A percentile compares a stretch with the other conserved stretches of the same genome.
These are phyloP conservation scores for Drosophila baimaii DNA, from an alignment of 1,140 invertebrate species.

Conservation along the genomic window DNA sequence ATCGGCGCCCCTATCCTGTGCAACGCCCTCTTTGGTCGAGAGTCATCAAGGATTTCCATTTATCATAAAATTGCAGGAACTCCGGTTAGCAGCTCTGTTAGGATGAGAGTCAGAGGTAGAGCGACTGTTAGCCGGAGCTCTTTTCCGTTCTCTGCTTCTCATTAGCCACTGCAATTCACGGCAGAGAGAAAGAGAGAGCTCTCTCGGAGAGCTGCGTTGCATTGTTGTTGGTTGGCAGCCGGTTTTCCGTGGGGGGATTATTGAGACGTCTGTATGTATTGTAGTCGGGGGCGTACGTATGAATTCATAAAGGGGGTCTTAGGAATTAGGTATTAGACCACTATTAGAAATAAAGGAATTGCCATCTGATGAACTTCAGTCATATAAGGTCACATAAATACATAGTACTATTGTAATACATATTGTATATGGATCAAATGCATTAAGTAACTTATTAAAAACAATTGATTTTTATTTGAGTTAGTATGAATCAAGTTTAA, in stretches of 20 bases:
- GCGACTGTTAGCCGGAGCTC: neutral
- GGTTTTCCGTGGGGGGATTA: conserved; percentile 78
- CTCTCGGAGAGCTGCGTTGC: conserved; percentile 30
- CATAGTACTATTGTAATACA: too few species aligned
- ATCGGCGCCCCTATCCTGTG: neutral
- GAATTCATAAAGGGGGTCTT: neutral
- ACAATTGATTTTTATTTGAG: neutral
- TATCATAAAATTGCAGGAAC: neutral
- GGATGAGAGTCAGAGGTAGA: neutral
- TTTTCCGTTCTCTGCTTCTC: neutral
- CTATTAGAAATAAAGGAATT: too few species aligned
- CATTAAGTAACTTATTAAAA: too few species aligned
- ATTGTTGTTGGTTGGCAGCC: conserved; percentile 64
- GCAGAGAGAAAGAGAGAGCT: conserved; percentile 9
- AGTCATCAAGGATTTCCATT: neutral
- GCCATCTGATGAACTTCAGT: too few species aligned
- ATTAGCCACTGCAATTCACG: conserved; percentile 8
- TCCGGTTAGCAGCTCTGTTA: neutral
- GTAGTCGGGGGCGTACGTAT: neutral
- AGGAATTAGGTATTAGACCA: too few species aligned
- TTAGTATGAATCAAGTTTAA: neutral
- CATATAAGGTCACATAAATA: too few species aligned
- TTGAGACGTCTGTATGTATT: conserved; percentile 54
- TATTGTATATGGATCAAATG: too few species aligned
- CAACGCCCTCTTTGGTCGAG: neutral